Base-by-base conservation (phyloP, 35 echinoderm and acorn worm genomes). In the Lytechinus variegatus region DNA sequence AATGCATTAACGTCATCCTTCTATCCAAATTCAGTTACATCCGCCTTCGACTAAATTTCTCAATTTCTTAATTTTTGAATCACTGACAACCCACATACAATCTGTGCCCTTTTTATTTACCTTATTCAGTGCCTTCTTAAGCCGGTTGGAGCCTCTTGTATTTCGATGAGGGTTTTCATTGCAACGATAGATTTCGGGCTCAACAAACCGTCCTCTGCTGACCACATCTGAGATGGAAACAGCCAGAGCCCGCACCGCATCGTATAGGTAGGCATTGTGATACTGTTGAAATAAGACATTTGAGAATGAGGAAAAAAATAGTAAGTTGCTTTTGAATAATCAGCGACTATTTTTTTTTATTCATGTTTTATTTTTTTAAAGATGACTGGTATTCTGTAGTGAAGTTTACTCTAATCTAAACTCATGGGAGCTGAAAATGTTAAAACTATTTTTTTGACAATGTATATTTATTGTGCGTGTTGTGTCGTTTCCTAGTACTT, bases 251-350 rank as follows among this genome's bases (percentile, higher is more conserved):
- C 96, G 94, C 2, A 98, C 96, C 28, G 97, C 95, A 19, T 98
- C 97, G 87, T 98, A 98, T 89, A 98, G 86, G 79, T 98, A 98
- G 27, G 97, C 97, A 95, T 58, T 97, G 96, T 55, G 95, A 96
- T 96, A 97, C 56, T 92, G 53, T 52, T 54, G 9, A 10, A 57
- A 66, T 92, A 27, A 55, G 91, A 89, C 6, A 54, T 28, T 44
- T 44, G 33, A 44, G 33, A 44, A 44, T 44, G 33, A 44, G 4
- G 12, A 90, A 79, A 24, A n/a, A 79, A 24, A 79, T n/a, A n/a
- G 5, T 24, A 79, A 27, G 16, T 79, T 79, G n/a, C n/a, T 79
- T 19, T 58, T 9, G 9, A 2, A 58, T 79, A 24, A 79, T 44
- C 33, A 44, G 33, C 33, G n/a, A n/a, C n/a, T n/a, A n/a, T n/a